Conservation (phyloP, 2,888 invertebrate species). For the Silvanus unidentatus region DNA sequence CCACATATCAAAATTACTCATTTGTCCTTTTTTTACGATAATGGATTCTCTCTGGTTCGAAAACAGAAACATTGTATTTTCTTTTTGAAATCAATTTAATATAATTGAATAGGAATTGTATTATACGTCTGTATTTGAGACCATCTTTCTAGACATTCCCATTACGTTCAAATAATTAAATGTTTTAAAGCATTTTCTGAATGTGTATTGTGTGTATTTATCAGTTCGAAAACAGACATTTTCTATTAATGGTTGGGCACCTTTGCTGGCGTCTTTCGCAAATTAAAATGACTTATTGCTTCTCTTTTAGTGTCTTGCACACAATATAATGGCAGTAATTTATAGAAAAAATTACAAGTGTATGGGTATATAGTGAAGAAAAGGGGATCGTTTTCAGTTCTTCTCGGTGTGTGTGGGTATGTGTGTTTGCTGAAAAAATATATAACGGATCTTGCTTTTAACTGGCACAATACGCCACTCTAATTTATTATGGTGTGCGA, state of each 20-base stretch:
- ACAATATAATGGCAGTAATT: not conserved
- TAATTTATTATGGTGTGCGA: conserved; percentile 1
- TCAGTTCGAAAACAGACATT: conserved; percentile 33
- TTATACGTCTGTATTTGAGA: no score
- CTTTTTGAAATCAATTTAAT: no score
- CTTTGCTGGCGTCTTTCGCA: conserved; percentile 21
- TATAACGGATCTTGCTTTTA: not conserved
- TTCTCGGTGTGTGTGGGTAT: not conserved
- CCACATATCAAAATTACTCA: conserved; percentile 6
- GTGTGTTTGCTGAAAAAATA: not conserved
- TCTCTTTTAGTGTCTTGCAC: not conserved
- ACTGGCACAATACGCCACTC: conserved; percentile 3
- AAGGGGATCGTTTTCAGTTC: not conserved
- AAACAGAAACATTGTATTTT: no score
- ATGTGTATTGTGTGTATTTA: conserved; percentile 35
- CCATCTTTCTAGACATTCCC: not conserved
- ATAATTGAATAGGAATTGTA: no score
- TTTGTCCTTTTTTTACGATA: no score
- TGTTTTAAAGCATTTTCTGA: no score
- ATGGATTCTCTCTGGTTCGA: no score
- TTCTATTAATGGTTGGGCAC: conserved; percentile 23
- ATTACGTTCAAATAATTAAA: conserved; percentile 30
- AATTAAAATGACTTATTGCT: conserved; percentile 34
- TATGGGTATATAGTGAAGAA: not conserved
- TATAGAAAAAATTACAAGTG: conserved; percentile 1